Conservation (phyloP, 1,140 invertebrate genomes). For the Archivesica marissinica region DNA sequence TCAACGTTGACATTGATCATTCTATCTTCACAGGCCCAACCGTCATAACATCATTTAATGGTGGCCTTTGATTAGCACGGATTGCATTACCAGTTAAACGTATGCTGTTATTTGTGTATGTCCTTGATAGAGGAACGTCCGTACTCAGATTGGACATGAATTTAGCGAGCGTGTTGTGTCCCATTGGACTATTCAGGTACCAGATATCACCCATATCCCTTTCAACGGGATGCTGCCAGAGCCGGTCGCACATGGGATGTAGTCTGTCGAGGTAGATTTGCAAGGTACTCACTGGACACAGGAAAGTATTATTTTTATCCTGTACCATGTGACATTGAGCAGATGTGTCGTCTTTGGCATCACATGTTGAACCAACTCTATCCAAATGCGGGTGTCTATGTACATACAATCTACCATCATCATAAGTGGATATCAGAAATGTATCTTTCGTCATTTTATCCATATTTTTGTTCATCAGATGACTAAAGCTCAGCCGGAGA, state of each 20-base stretch:
- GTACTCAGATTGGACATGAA: slow-evolving; percentile 44
- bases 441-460: neutral
- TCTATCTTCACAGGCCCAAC: too few relatives aligned
- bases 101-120: slow-evolving; percentile 51
- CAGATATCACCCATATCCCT: neutral
- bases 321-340: neutral
- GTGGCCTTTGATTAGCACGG: slow-evolving; percentile 2
- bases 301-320: neutral
- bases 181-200: slow-evolving; percentile 40
- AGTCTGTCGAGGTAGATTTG: slow-evolving; percentile 38
- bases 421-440: neutral
- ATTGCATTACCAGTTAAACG: slow-evolving; percentile 43
- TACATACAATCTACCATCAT: neutral
- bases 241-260: slow-evolving; percentile 39
- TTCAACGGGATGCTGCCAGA: slow-evolving; percentile 60
- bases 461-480: neutral
- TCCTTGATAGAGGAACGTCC: neutral
- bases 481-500: neutral
- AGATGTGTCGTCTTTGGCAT: neutral
- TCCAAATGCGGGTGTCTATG: slow-evolving; percentile 5
- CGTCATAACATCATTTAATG: too few relatives aligned
- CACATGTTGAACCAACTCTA: neutral
- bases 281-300: slow-evolving; percentile 38
- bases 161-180: neutral
- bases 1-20: too few relatives aligned